Evolutionary conservation across 2,888 invertebrate species (phyloP).

Genomic region (Pammene aurita): DNA sequence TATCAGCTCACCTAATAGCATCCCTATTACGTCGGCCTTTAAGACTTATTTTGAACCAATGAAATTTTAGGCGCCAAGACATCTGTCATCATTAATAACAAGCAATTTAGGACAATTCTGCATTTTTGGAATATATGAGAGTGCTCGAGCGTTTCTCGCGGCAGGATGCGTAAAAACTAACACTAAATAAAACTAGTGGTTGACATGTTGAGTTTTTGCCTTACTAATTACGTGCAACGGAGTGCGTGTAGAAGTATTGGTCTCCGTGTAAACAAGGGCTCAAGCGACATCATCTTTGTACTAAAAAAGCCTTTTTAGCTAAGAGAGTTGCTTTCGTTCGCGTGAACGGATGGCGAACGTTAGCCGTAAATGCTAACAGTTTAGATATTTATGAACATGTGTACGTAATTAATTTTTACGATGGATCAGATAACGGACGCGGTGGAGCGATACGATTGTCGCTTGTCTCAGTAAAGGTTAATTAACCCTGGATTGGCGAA

Average conservation of each 20-base stretch:
- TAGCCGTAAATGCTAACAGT: slow-evolving; percentile 76
- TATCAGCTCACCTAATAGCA: slow-evolving; percentile 48
- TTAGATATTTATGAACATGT: slow-evolving; percentile 82
- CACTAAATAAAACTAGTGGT: slow-evolving; percentile 76
- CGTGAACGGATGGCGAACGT: slow-evolving; percentile 67
- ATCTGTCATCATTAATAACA: slow-evolving; percentile 83
- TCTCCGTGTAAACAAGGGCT: slow-evolving; percentile 7
- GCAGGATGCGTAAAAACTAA: slow-evolving; percentile 79
- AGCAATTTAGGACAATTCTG: slow-evolving; percentile 82
- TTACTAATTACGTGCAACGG: slow-evolving; percentile 49
- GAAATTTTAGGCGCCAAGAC: slow-evolving; percentile 68
- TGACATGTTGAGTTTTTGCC: slow-evolving; percentile 76
- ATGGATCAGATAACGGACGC: slow-evolving; percentile 78
- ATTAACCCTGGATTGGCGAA: slow-evolving; percentile 66
- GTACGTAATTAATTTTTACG: slow-evolving; percentile 83
- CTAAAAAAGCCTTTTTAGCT: slow-evolving; percentile 49
- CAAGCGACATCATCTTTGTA: not conserved
- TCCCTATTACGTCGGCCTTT: slow-evolving; percentile 41
- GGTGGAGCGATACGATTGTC: slow-evolving; percentile 76
- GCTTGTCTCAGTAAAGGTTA: slow-evolving; percentile 68
- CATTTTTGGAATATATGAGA: slow-evolving; percentile 78
- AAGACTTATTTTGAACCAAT: slow-evolving; percentile 48
- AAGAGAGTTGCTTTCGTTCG: slow-evolving; percentile 61
- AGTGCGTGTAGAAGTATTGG: slow-evolving; percentile 36
- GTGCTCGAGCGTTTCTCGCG: slow-evolving; percentile 74